These are phyloP conservation scores for Drosophila leonis DNA, from an alignment of 2,888 invertebrate genomes.

Conservation along the genomic window DNA sequence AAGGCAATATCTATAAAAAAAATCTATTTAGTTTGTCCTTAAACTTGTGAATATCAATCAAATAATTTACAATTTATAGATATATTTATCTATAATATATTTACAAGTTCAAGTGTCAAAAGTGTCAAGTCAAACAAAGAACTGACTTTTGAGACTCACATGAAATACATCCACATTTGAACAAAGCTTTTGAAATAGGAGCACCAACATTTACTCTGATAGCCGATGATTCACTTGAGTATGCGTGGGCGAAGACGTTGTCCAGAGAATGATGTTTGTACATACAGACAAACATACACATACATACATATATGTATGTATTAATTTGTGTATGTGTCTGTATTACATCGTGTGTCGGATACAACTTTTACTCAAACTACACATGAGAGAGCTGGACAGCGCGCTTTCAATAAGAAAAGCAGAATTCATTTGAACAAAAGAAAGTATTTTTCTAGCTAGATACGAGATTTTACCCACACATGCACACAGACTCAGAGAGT, in stretches of 20 bases:
- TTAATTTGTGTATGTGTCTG: background rate
- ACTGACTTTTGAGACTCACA: background rate
- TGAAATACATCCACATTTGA: background rate
- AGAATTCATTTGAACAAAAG: conserved; percentile 64
- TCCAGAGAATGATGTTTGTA: background rate
- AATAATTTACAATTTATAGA: background rate
- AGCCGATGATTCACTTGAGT: background rate
- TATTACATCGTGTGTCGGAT: conserved; percentile 5
- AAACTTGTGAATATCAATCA: background rate
- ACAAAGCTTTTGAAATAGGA: background rate
- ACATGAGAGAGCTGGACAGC: conserved; percentile 49
- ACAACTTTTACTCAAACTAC: conserved; percentile 58
- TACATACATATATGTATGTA: background rate
- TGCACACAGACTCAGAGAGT: background rate
- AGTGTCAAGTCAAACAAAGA: background rate
- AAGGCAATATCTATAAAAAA: background rate
- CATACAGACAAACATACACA: background rate
- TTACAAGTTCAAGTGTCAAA: background rate
- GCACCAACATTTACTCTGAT: too few species aligned
- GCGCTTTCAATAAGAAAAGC: conserved; percentile 36
- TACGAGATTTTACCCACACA: conserved; percentile 14
- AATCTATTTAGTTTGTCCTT: background rate
- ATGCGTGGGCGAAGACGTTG: conserved; percentile 18
- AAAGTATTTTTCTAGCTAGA: conserved; percentile 57
- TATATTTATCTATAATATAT: background rate